Evolutionary conservation across 2,113 vertebrate genomes (phyloP).

Genomic region (Protomyctophum bolini): DNA sequence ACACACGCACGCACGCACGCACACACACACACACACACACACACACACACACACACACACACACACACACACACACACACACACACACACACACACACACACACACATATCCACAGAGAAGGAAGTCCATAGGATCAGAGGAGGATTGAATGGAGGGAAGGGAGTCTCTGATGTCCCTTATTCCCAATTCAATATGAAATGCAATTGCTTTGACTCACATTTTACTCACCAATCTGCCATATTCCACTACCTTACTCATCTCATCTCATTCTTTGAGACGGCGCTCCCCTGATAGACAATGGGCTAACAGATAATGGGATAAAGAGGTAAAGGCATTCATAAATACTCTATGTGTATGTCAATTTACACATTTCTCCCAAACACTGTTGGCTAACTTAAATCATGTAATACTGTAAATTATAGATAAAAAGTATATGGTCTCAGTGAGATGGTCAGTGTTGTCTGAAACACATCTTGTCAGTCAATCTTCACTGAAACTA

Average conservation of each 20-base stretch:
- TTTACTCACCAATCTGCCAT: constrained; percentile 72
- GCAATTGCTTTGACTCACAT: constrained; percentile 80
- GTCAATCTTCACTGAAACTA: too few relatives aligned
- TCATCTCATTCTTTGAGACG: constrained; percentile 63
- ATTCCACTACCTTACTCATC: constrained; percentile 67
- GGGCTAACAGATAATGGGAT: constrained; percentile 8
- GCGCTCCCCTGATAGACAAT: constrained; percentile 53
- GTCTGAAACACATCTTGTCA: too few relatives aligned
- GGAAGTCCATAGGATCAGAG: constrained; percentile 51
- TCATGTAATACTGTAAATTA: too few relatives aligned
- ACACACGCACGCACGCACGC: too few relatives aligned
- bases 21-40: too few relatives aligned
- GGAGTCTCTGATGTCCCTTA: constrained; percentile 71
- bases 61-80: too few relatives aligned
- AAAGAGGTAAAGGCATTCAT: constrained; percentile 8
- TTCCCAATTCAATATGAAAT: constrained; percentile 84
- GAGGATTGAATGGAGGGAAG: constrained; percentile 23
- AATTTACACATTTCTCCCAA: neutral
- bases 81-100: too few relatives aligned
- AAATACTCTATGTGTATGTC: neutral
- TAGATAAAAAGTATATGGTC: too few relatives aligned
- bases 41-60: too few relatives aligned
- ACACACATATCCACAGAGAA: too few relatives aligned
- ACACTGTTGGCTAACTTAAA: neutral
- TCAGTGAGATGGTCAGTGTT: too few relatives aligned